These are phyloP conservation scores for Varanus salvator DNA, from an alignment of 2,113 vertebrate species.

Conservation along the genomic window DNA sequence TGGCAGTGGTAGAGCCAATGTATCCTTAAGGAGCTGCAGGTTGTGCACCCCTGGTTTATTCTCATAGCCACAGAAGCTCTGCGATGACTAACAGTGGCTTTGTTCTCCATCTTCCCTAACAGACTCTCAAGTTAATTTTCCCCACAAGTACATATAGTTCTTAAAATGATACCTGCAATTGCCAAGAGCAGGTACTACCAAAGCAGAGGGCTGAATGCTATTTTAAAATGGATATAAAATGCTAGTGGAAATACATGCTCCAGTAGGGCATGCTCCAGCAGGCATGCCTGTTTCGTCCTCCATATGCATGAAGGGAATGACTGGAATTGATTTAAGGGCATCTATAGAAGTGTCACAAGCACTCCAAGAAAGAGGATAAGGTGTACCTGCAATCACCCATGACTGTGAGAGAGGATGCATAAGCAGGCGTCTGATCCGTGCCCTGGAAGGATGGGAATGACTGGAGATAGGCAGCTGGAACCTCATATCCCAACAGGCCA, in stretches of 20 bases:
- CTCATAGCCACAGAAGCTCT: not conserved
- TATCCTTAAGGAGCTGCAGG: no score
- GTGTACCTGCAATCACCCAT: conserved; percentile 93
- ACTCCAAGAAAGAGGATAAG: not conserved
- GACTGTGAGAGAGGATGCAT: conserved; percentile 98
- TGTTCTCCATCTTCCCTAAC: not conserved
- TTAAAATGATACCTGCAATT: not conserved
- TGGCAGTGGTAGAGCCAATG: no score
- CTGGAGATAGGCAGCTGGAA: conserved; percentile 98
- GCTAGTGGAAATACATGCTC: not conserved
- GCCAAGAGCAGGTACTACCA: not conserved
- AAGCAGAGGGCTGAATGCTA: not conserved
- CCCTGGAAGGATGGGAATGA: conserved; percentile 92
- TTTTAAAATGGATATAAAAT: not conserved
- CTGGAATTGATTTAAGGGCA: not conserved
- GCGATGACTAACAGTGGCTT: not conserved
- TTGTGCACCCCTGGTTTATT: no score
- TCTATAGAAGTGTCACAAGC: not conserved
- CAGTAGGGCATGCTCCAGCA: no score
- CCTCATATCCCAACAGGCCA: conserved; percentile 99
- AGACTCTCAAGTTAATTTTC: not conserved
- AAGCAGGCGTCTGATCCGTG: conserved; percentile 91
- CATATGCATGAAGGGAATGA: no score
- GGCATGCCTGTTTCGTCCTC: not conserved
- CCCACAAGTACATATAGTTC: not conserved